Conservation (phyloP, 2,797 vertebrate species). For the Garrulus glandarius region DNA sequence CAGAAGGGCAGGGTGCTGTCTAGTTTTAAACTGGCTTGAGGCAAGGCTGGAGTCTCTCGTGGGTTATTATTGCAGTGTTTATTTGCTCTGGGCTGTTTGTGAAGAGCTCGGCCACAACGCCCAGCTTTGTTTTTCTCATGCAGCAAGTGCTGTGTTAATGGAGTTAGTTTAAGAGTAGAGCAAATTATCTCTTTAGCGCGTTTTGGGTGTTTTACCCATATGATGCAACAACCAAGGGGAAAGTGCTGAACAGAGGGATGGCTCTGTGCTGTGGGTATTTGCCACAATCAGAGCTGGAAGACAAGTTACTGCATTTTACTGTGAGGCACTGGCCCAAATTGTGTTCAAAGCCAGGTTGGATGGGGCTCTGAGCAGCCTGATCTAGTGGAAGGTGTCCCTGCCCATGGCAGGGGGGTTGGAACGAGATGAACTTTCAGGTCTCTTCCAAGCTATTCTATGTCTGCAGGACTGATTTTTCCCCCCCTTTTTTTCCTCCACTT, state of each 20-base stretch:
- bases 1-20: neutral
- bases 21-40: neutral
- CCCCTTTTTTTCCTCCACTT: rapidly evolving
- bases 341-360: neutral
- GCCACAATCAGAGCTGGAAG: neutral
- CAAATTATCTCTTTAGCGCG: neutral
- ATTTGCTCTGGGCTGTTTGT: constrained; percentile 37
- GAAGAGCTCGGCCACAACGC: neutral
- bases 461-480: neutral
- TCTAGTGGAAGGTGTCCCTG: neutral
- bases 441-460: neutral
- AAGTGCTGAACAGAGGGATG: neutral
- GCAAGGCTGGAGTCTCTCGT: neutral
- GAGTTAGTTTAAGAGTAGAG: neutral
- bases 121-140: neutral
- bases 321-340: neutral
- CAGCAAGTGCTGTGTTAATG: neutral
- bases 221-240: rapidly evolving
- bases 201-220: neutral
- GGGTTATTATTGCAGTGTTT: constrained; percentile 47
- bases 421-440: neutral
- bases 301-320: neutral
- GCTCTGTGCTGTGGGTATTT: neutral
- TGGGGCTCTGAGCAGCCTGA: neutral
- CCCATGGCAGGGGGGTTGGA: neutral